Conservation (phyloP, 2,113 vertebrate species). For the Canis aureus region DNA sequence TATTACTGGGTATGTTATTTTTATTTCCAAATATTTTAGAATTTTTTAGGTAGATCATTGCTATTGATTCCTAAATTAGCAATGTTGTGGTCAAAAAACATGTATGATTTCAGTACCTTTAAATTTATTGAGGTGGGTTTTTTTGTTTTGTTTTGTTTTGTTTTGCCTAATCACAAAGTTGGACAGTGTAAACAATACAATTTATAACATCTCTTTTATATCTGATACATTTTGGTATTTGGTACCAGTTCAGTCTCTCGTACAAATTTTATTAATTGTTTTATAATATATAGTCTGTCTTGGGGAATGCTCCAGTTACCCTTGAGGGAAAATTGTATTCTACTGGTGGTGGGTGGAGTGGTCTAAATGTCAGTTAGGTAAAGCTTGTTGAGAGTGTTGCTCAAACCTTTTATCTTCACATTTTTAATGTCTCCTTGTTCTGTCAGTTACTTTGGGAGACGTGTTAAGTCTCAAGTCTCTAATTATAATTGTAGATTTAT, state of each 20-base stretch:
- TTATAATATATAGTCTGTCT: constrained; percentile 18
- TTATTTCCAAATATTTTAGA: constrained; percentile 13
- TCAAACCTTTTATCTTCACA: background rate
- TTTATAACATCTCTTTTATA: background rate
- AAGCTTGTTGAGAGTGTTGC: background rate
- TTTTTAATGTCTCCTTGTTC: background rate
- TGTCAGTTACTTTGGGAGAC: background rate
- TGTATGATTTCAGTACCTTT: background rate
- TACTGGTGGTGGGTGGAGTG: background rate
- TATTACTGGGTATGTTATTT: background rate
- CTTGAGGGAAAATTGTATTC: background rate
- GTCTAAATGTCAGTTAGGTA: background rate
- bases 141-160: background rate
- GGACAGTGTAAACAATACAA: constrained; percentile 7
- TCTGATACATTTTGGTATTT: constrained; percentile 33
- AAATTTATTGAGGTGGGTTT: background rate
- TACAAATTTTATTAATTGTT: background rate
- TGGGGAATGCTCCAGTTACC: background rate
- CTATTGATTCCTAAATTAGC: background rate
- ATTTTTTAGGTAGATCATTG: background rate
- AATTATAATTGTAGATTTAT: background rate
- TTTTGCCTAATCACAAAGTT: background rate
- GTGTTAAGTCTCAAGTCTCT: background rate
- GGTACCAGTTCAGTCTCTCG: background rate
- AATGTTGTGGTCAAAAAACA: background rate